Base-by-base conservation (phyloP, 1,140 invertebrate species). In the Stegodyphus dumicola region DNA sequence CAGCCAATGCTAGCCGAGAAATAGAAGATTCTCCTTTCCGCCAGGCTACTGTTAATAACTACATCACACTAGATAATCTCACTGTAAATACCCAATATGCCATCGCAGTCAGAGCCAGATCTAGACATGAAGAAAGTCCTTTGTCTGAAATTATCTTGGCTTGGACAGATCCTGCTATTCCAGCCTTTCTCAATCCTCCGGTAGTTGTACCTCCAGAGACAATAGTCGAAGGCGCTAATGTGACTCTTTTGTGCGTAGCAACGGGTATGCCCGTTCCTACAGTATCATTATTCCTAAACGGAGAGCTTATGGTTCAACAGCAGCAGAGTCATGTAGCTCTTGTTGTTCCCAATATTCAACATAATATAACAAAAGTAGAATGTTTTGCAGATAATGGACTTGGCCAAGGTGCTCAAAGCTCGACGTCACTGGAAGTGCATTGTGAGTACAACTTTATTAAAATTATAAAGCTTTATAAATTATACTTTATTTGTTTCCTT, bases 351-450 rank as follows among this genome's bases (percentile, higher is more conserved):
- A 95, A 95, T 89, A 94, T 96, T 3, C 95, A 94, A 0, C 91
- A 94, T 6, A 94, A 95, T 89, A 95, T 96, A 94, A 93, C 95
- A 89, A 93, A 95, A 88, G 94, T 96, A 66, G 94, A 94, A 0
- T 96, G 95, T 90, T 95, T 95, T 89, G 95, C 95, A 1, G 95
- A 96, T 90, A 96, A 96, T 89, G 95, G 95, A 6, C 95, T 95
- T 89, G 95, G 95, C 1, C 94, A 94, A 2, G 95, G 95, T 6
- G 95, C 95, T 93, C 94, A 96, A 90, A 93, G 95, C 7, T 93
- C 94, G 0, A 92, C 93, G 86, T 93, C 93, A 88, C 94, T 96
- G 85, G 93, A 93, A 77, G 95, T 96, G 74, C 95, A 94, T 88
- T 94, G 95, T 95, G 91, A 94, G 94, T 93, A 33, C 33, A 3